Evolutionary conservation across 2,888 invertebrate species (phyloP), one percentile per base, ranked within the genome.

Genomic region (Ctenicera cuprea): DNA sequence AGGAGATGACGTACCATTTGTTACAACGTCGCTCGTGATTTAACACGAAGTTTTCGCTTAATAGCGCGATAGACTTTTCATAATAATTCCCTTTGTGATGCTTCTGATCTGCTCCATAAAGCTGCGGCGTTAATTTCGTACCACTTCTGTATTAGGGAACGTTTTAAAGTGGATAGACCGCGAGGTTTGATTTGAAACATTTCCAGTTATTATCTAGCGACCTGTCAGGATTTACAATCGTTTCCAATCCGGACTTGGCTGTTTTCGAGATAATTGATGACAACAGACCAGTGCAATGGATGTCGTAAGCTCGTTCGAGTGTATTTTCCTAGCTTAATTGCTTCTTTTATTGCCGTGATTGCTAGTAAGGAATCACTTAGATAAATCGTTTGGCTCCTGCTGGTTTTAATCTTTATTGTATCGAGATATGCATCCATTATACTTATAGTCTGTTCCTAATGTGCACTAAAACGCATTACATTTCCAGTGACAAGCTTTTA

Each of bases 381-480:
- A 65, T 50, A 50, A 52, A 52, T 65, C 52, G 52, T 65, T 65
- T 65, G 52, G 38, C 38, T 37, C 26, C 45, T 48, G 69, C 50
- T 73, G 71, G 50, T 62, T 64, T 72, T 75, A 75, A 75, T 75
- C 72, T 72, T 75, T 75, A 75, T 75, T 75, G 67, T 54, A 54
- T 59, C 59, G 59, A 59, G 59, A 59, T 59, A 38, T 59, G 41
- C 59, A 54, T 30, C 54, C 54, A 54, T 54, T 54, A 54, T 54
- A 54, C 30, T 64, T 67, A 62, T 68, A 64, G 68, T 65, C 62
- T 72, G 62, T 66, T 64, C 71, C 68, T 75, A 75, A 75, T 68
- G 75, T 66, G 61, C 75, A 68, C 59, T 75, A 75, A 75, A 75
- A 75, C 67, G 62, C 75, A 75, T 75, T 75, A 75, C 68, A 61